phyloP scores from a whole-genome alignment of 2,888 invertebrate genomes.

The Seira ritae region DNA sequence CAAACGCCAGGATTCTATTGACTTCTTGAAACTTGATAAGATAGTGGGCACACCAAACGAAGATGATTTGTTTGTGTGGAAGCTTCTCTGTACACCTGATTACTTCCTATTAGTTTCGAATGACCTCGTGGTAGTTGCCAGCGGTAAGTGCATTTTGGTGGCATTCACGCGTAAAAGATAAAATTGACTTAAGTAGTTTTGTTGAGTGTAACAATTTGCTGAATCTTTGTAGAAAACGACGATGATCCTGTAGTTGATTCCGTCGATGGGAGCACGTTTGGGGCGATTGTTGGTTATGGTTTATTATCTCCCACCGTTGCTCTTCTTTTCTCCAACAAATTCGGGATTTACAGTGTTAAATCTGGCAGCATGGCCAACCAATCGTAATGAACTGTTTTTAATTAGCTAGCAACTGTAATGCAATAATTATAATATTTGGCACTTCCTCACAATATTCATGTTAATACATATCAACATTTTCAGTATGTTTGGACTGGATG shows the following conservation, averaged over 20 bases:
- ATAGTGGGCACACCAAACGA: slow-evolving; percentile 59
- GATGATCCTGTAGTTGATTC: slow-evolving; percentile 43
- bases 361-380: slow-evolving; percentile 17
- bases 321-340: slow-evolving; percentile 58
- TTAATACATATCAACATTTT: not conserved
- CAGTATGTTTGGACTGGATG: slow-evolving; percentile 52
- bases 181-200: too few species aligned
- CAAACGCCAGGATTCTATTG: slow-evolving; percentile 42
- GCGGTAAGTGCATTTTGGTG: slow-evolving; percentile 20
- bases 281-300: slow-evolving; percentile 68
- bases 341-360: slow-evolving; percentile 61
- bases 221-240: slow-evolving; percentile 22
- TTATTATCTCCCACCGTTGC: slow-evolving; percentile 51
- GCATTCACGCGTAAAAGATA: too few species aligned
- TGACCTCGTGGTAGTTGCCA: slow-evolving; percentile 59
- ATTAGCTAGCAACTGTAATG: too few species aligned
- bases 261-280: slow-evolving; percentile 54
- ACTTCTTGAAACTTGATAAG: slow-evolving; percentile 59
- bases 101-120: slow-evolving; percentile 64
- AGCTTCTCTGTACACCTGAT: slow-evolving; percentile 61
- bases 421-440: not conserved
- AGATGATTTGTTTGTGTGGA: slow-evolving; percentile 68
- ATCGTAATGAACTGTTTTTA: slow-evolving; percentile 39
- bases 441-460: not conserved
- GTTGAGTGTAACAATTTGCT: too few species aligned